Base-by-base conservation (phyloP, 37 sponge, comb jelly and placozoan genomes). In the Ephydatia muelleri region DNA sequence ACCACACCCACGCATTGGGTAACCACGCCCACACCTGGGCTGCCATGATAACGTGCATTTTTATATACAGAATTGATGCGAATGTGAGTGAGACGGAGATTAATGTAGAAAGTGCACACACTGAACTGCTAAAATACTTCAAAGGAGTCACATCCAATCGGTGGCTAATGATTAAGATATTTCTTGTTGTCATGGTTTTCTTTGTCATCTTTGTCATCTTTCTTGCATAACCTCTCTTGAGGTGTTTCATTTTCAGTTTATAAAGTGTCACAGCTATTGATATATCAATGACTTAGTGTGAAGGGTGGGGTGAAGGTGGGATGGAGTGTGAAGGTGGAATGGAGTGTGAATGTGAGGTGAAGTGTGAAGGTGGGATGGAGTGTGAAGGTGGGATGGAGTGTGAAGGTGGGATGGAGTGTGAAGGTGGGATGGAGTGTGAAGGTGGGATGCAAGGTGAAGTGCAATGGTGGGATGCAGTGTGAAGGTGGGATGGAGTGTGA, bases 121-220 rank as follows among this genome's bases (percentile, higher is more conserved):
- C 90, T 16, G 99, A 99, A 87, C 91, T 99, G 26, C 84, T 99
- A 38, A 99, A 99, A 83, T 99, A 99, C 66, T 97, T 99, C 83
- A 88, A 95, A 76, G 89, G 89, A 35, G 87, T 99, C 49, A 95
- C 97, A 19, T 97, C 97, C n/a, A 97, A 97, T 85, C 88, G 99
- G 49, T 99, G 99, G 99, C 91, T 99, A 5, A 99, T 99, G 95
- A 72, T 99, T 37, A 96, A 99, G 73, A 93, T 99, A 80, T 99
- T 99, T 84, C 49, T 84, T 22, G 97, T 99, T 21, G 78, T 99
- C 1, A 77, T 96, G 16, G 75, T 99, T 13, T 99, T 99, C 77
- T 95, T 97, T 76, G 90, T 99, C 76, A 90, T 99, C 31, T 99
- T 99, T 70, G 88, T 99, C 68, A 92, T 99, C 25, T 94, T 99